Percentiles rank a stretch among this genome's conserved stretches.
Conservation (phyloP, 2,888 invertebrate genomes). For the Glomeris marginata region DNA sequence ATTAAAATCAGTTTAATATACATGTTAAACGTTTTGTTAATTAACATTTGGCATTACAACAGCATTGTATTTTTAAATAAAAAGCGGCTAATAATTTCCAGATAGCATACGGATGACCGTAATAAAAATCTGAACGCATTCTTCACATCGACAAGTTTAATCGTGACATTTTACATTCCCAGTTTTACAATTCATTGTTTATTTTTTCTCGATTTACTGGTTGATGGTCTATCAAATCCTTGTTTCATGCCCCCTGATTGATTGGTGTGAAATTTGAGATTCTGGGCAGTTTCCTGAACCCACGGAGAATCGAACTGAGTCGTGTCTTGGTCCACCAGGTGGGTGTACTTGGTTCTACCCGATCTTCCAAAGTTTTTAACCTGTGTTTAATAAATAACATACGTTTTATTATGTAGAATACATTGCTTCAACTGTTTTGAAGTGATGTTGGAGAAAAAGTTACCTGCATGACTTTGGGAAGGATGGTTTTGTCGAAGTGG, state of each 20-base stretch:
- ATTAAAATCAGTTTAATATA: no score
- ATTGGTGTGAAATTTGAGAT: slow-evolving; percentile 68
- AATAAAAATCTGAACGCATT: no score
- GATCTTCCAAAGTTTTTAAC: slow-evolving; percentile 99
- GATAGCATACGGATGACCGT: no score
- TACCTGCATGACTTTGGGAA: slow-evolving; percentile 99
- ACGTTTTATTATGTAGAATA: not conserved
- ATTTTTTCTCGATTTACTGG: slow-evolving; percentile 36
- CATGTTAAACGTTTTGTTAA: no score
- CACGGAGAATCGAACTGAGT: slow-evolving; percentile 96
- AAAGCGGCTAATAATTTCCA: no score
- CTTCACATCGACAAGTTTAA: no score
- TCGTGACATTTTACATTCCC: no score
- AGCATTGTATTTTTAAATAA: no score
- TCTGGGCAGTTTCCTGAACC: slow-evolving; percentile 80
- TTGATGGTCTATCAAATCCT: slow-evolving; percentile 71
- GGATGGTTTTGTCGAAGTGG: slow-evolving; percentile 95
- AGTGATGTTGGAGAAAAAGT: no score
- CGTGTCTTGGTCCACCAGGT: slow-evolving; percentile 97
- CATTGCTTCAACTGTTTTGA: no score
- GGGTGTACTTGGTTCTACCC: slow-evolving; percentile 97
- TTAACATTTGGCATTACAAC: no score
- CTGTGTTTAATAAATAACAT: slow-evolving; percentile 23
- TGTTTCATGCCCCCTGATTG: slow-evolving; percentile 89
- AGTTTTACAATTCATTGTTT: slow-evolving; percentile 17